phyloP scores from a whole-genome alignment of 92 coral and sea anemone genomes.

The Zoanthus gigantus region DNA sequence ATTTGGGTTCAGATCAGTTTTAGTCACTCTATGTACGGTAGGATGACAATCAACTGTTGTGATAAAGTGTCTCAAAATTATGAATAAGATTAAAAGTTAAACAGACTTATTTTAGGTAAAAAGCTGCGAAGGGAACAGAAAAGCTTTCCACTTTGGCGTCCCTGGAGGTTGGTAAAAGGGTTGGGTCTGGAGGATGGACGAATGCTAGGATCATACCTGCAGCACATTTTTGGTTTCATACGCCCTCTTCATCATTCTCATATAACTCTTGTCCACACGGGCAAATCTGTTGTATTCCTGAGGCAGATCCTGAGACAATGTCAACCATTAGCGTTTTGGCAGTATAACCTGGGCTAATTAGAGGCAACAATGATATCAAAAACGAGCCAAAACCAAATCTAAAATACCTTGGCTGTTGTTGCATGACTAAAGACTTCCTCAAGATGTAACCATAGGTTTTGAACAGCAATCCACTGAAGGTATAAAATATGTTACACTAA shows the following conservation, averaged over 20 bases:
- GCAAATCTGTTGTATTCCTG: constrained; percentile 96
- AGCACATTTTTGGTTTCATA: constrained; percentile 95
- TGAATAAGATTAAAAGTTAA: background rate
- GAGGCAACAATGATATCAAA: background rate
- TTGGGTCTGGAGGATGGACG: background rate
- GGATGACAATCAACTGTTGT: no score
- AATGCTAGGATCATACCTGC: constrained; percentile 70
- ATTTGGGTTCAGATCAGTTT: no score
- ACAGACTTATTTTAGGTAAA: background rate
- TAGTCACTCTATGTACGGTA: no score
- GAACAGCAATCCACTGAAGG: constrained; percentile 95
- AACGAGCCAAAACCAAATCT: background rate
- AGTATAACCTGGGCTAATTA: background rate
- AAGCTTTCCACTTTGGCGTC: background rate
- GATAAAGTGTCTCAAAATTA: no score
- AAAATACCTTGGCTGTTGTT: constrained; percentile 90
- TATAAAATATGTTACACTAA: background rate
- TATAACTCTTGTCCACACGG: constrained; percentile 96
- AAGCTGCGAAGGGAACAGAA: no score
- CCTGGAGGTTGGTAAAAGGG: background rate
- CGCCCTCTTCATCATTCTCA: constrained; percentile 98
- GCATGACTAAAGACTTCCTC: constrained; percentile 93
- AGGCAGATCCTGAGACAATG: constrained; percentile 79
- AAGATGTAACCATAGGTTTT: constrained; percentile 94
- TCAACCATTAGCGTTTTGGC: background rate